Conservation (phyloP, 2,113 vertebrate species). For the Pangasianodon gigas region DNA sequence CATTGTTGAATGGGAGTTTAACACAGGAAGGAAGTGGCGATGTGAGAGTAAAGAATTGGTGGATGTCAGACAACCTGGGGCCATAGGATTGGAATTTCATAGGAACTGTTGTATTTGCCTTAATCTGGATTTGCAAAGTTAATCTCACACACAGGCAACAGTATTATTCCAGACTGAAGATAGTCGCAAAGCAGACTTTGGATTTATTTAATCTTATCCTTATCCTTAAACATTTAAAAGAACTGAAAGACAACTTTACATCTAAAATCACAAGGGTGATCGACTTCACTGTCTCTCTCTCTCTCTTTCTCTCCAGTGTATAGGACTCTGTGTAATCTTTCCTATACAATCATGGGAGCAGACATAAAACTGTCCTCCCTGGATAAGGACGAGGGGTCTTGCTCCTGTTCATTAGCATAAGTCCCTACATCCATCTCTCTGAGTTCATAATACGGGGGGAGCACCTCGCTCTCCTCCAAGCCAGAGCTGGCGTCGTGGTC, state of each 20-base stretch:
- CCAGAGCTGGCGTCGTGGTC: conserved; percentile 54
- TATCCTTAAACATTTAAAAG: not conserved
- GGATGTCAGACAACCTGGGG: not conserved
- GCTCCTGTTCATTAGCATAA: conserved; percentile 12
- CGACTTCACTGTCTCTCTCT: not conserved
- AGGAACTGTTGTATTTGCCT: not conserved
- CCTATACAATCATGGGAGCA: conserved; percentile 70
- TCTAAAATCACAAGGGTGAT: not conserved
- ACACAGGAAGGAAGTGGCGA: not conserved
- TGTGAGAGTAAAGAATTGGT: not conserved
- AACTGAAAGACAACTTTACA: not conserved
- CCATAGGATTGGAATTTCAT: not conserved
- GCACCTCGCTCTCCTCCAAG: conserved; percentile 66
- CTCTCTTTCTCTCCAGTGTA: not conserved
- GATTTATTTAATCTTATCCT: not conserved
- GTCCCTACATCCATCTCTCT: not conserved
- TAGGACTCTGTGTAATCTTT: not conserved
- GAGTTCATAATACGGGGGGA: conserved; percentile 58
- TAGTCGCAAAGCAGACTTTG: not conserved
- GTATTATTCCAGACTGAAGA: not conserved
- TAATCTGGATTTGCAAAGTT: not conserved
- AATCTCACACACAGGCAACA: not conserved
- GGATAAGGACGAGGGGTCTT: conserved; percentile 39
- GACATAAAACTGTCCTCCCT: conserved; percentile 75
- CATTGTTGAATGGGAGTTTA: not conserved